phyloP scores from a whole-genome alignment of 2,113 vertebrate species.

The cat (Felis catus) region F.catus_Fca126_mat1.0 CM031415.1:110182001-110182500 shows the following conservation, averaged over 20 bases:
- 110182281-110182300: neutral
- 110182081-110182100: neutral
- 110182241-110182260: neutral
- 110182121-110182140: neutral
- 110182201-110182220: neutral
- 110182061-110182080: neutral
- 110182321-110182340: neutral
- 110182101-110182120: neutral
- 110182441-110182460: neutral
- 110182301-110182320: neutral
- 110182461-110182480: neutral
- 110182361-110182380: neutral
- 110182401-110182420: rapidly evolving
- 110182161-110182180: neutral
- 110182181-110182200: neutral
- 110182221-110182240: neutral
- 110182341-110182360: neutral
- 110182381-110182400: neutral
- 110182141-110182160: neutral
- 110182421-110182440: neutral
- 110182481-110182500: neutral
- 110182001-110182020: neutral
- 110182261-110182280: too few relatives aligned
- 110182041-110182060: neutral
- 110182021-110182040: neutral